phyloP scores from a whole-genome alignment of 2,113 vertebrate genomes.

The Leptocoma aspasia region DNA sequence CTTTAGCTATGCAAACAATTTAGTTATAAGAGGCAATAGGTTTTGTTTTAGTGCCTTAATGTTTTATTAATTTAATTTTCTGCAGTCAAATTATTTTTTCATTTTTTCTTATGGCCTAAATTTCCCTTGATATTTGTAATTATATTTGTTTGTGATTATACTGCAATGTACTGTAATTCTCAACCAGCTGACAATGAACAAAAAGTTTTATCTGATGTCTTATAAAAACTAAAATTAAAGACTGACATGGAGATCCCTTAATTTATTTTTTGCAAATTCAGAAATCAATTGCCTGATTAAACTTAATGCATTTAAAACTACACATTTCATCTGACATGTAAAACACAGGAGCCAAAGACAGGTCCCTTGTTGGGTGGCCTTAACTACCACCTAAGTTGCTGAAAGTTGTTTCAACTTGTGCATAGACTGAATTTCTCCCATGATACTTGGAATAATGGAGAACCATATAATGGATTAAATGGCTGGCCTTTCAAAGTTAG shows the following conservation, averaged over 20 bases:
- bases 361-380: not conserved
- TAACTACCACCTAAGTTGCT: not conserved
- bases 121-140: constrained; percentile 57
- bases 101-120: constrained; percentile 34
- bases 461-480: not conserved
- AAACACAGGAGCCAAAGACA: not conserved
- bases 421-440: not conserved
- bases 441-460: not conserved
- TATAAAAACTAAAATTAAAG: constrained; percentile 4
- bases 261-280: constrained; percentile 7
- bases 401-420: not conserved
- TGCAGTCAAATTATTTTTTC: constrained; percentile 21
- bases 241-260: not conserved
- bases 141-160: constrained; percentile 46
- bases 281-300: constrained; percentile 1
- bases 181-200: not conserved
- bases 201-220: not conserved
- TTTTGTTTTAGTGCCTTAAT: constrained; percentile 36
- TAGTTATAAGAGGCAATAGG: constrained; percentile 23
- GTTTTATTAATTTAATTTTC: constrained; percentile 67
- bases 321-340: not conserved
- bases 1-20: constrained; percentile 45
- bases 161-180: constrained; percentile 20
- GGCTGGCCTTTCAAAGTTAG: not conserved
- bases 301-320: not conserved